Percentiles rank a stretch among this genome's conserved stretches.
Evolutionary conservation across 1,140 invertebrate genomes (phyloP).

Genomic region (Frieseomelitta varia): DNA sequence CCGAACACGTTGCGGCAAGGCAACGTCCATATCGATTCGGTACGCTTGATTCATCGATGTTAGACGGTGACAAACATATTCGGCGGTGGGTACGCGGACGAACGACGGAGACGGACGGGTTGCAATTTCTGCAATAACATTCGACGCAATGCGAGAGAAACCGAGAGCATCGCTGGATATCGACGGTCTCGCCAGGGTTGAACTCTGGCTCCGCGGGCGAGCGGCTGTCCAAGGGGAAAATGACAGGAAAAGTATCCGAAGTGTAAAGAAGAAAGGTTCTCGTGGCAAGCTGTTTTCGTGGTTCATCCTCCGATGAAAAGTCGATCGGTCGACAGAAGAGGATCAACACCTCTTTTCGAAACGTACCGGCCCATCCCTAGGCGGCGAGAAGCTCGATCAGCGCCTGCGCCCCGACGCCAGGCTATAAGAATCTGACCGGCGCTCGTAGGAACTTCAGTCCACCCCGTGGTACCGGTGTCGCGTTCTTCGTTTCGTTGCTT

Average conservation of each 20-base stretch:
- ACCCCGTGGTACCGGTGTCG: constrained; percentile 55
- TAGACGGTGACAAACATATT: neutral
- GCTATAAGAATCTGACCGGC: constrained; percentile 53
- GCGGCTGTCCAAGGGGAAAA: no score
- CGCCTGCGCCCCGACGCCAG: constrained; percentile 49
- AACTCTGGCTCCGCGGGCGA: neutral
- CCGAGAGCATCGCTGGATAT: neutral
- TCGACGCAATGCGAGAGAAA: neutral
- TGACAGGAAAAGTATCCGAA: neutral
- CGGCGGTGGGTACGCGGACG: neutral
- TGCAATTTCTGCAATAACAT: neutral
- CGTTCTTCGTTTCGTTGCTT: constrained; percentile 3
- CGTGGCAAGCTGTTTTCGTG: constrained; percentile 14
- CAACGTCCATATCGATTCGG: neutral
- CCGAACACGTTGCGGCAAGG: neutral
- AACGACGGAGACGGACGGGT: neutral
- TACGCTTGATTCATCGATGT: constrained; percentile 8
- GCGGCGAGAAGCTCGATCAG: constrained; percentile 21
- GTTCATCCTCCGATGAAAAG: constrained; percentile 53
- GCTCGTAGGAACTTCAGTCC: constrained; percentile 55
- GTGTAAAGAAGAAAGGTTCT: neutral
- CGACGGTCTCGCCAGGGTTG: neutral
- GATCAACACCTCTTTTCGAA: constrained; percentile 64
- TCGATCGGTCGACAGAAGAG: constrained; percentile 56
- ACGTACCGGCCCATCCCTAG: constrained; percentile 58